Base-by-base conservation (phyloP, 2,888 invertebrate genomes). In the Drosophila suboccidentalis region DNA sequence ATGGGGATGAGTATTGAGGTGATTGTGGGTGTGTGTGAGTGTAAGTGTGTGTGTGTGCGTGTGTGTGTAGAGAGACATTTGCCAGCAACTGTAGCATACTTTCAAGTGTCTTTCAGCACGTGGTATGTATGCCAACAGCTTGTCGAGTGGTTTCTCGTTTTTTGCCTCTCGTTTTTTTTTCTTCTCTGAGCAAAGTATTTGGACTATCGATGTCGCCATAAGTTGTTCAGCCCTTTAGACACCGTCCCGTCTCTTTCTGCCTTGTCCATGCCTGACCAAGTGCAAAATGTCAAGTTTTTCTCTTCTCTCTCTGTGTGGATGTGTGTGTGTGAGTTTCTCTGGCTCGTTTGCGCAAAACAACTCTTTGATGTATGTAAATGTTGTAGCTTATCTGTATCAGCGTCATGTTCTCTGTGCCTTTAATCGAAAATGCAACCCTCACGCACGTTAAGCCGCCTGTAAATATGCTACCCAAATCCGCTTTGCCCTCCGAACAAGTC, bases 71-170 rank as follows among this genome's bases (percentile, higher is more conserved):
- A 59, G 62, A 80, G 81, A 83, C 83, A 75, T 86, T 86, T 75
- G 71, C 69, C 73, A 76, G 87, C 76, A 80, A 81, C 78, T 90
- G 79, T 81, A 80, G 82, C 89, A 88, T 82, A 87, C 82, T 80
- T 79, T 84, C 83, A 86, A 90, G 91, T 89, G 84, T 78, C 70
- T 73, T 72, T 83, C 78, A 71, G 73, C 66, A 75, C 72, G 71
- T 86, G 71, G 73, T 82, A 81, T 82, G 78, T 90, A 81, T 91
- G 81, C 83, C 84, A 91, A 91, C 91, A 91, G 91, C 90, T 91
- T 91, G 91, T 90, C 85, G 85, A 91, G 91, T 91, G 90, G 68
- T 72, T 83, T 73, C 64, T 74, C 74, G 57, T 51, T 67, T 59
- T 60, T 70, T 71, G 41, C 19, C 26, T 13, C 29, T 39, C 39